Evolutionary conservation across 2,888 invertebrate genomes (phyloP).

Genomic region (Drosophila picticornis): DNA sequence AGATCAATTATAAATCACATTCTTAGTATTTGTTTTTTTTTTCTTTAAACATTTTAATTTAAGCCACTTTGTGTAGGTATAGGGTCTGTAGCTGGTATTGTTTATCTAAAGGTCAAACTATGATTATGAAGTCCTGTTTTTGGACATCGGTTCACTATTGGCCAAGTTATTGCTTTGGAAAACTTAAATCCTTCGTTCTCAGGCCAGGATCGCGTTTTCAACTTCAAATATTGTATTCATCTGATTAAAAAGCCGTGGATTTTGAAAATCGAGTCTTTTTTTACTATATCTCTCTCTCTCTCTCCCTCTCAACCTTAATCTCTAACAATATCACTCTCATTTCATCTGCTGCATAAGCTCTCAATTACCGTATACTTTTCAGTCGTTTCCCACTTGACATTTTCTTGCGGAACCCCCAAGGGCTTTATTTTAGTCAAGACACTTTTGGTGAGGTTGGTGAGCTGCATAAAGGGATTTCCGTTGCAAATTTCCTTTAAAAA

Average conservation of each 20-base stretch:
- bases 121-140: not conserved
- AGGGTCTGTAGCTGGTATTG: not conserved
- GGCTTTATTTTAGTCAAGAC: slow-evolving; percentile 30
- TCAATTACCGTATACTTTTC: slow-evolving; percentile 11
- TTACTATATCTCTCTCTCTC: not conserved
- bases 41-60: not conserved
- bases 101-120: not conserved
- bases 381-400: slow-evolving; percentile 34
- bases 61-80: not conserved
- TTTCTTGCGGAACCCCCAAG: slow-evolving; percentile 27
- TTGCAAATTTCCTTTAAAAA: slow-evolving; percentile 40
- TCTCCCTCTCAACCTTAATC: not conserved
- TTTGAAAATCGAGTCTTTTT: not conserved
- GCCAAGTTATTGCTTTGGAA: not conserved
- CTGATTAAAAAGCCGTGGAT: not conserved
- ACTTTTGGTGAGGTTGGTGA: slow-evolving; percentile 39
- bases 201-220: not conserved
- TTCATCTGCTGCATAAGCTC: slow-evolving; percentile 15
- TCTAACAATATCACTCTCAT: not conserved
- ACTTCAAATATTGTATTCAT: not conserved
- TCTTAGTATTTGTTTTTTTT: not conserved
- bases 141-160: not conserved
- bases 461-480: slow-evolving; percentile 54
- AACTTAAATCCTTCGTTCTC: not conserved
- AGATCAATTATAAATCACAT: not conserved